Evolutionary conservation across 1,140 invertebrate species (phyloP).

Genomic region (Meloidogyne chitwoodi): DNA sequence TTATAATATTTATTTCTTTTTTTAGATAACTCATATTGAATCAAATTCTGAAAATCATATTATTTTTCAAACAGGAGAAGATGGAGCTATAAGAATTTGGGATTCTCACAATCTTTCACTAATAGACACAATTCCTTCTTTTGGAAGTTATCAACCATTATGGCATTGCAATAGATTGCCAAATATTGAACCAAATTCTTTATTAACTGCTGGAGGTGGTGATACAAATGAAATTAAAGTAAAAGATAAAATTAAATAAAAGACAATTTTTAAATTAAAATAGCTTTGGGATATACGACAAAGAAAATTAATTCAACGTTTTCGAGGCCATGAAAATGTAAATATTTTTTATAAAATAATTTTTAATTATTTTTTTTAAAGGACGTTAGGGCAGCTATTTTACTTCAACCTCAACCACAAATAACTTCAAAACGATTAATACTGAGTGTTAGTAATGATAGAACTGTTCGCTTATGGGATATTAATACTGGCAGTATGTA

Average conservation of each 20-base stretch:
- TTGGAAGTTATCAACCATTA: conserved; percentile 11
- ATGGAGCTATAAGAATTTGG: conserved; percentile 36
- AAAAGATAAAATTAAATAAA: conserved; percentile 25
- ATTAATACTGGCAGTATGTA: conserved; percentile 27
- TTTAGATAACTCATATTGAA: conserved; percentile 35
- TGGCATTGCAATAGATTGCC: conserved; percentile 34
- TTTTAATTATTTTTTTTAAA: background rate
- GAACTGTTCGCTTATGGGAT: conserved; percentile 37
- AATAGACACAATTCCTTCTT: conserved; percentile 30
- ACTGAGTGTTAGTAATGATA: conserved; percentile 39
- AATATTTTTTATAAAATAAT: background rate
- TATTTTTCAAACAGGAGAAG: conserved; percentile 41
- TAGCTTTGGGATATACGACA: conserved; percentile 44
- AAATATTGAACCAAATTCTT: background rate
- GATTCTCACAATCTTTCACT: conserved; percentile 32
- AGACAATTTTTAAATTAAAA: background rate
- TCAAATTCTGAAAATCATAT: conserved; percentile 24
- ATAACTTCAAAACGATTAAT: conserved; percentile 42
- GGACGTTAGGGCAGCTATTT: conserved; percentile 35
- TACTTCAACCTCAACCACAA: conserved; percentile 36
- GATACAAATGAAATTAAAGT: conserved; percentile 37
- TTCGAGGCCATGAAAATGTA: conserved; percentile 40
- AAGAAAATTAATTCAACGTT: conserved; percentile 30
- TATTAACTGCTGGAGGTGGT: conserved; percentile 37
- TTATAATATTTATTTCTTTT: background rate